A percentile compares a stretch with the other conserved stretches of the same genome.
These are phyloP conservation scores for Salmo trutta DNA, from an alignment of 2,797 vertebrate species.

Conservation along the genomic window DNA sequence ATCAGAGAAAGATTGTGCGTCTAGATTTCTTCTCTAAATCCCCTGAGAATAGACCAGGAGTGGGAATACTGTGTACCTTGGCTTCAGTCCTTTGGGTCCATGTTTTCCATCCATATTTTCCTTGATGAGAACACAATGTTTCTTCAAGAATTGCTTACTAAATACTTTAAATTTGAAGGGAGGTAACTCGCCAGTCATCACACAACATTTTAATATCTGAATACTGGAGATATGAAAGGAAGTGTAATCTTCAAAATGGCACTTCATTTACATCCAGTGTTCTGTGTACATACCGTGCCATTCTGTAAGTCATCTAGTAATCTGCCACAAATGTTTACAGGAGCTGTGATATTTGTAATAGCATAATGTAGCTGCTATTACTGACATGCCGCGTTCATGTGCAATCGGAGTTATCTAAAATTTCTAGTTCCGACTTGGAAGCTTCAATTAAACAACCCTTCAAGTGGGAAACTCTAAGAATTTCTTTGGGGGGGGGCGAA, in stretches of 20 bases:
- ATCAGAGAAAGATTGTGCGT: background rate
- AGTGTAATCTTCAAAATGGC: background rate
- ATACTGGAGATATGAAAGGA: background rate
- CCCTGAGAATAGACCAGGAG: background rate
- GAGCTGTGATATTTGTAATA: background rate
- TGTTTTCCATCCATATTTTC: background rate
- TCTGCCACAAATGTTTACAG: background rate
- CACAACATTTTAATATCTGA: background rate
- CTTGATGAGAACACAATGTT: background rate
- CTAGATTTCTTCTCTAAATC: background rate
- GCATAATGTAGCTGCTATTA: background rate
- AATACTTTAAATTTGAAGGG: background rate
- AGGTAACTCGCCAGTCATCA: background rate
- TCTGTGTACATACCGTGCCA: background rate
- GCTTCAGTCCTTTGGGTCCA: background rate
- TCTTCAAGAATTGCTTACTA: background rate
- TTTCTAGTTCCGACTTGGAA: too few relatives aligned
- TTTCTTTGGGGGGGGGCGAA: too few relatives aligned
- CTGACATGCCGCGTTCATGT: background rate
- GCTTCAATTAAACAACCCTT: too few relatives aligned
- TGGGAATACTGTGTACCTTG: background rate
- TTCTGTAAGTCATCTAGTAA: background rate
- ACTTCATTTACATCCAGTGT: background rate
- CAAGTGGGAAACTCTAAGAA: too few relatives aligned
- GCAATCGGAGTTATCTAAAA: too few relatives aligned